Evolutionary conservation across 1,140 invertebrate genomes (phyloP).

Genomic region (Pseudoatta argentina): DNA sequence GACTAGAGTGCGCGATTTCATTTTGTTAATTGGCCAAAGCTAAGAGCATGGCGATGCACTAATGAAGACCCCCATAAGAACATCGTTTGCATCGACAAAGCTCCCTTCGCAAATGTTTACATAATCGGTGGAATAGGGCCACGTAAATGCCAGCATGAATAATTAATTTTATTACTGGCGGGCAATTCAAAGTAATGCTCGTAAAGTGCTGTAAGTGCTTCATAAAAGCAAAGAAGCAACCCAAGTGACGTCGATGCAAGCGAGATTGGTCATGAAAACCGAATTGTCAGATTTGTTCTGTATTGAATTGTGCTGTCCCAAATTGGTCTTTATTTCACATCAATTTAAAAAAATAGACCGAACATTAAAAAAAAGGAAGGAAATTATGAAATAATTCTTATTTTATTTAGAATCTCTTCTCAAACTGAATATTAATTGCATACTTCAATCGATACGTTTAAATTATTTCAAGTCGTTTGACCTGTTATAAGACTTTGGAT

Average conservation of each 20-base stretch:
- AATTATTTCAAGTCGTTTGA: neutral
- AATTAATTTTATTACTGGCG: constrained; percentile 50
- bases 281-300: constrained; percentile 23
- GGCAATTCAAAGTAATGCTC: constrained; percentile 39
- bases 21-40: constrained; percentile 28
- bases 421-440: neutral
- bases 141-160: constrained; percentile 44
- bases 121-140: constrained; percentile 36
- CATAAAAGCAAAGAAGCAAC: constrained; percentile 33
- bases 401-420: neutral
- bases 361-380: neutral
- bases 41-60: constrained; percentile 24
- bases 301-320: constrained; percentile 1
- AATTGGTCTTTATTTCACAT: neutral
- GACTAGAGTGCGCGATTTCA: neutral
- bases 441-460: neutral
- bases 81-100: constrained; percentile 24
- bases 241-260: constrained; percentile 5
- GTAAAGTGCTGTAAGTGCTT: constrained; percentile 38
- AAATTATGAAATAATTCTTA: neutral
- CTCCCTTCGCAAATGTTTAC: constrained; percentile 37
- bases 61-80: constrained; percentile 19
- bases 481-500: neutral
- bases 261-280: constrained; percentile 36
- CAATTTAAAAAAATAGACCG: neutral